Conservation (phyloP, 2,888 invertebrate genomes). For the Pollenia angustigena region DNA sequence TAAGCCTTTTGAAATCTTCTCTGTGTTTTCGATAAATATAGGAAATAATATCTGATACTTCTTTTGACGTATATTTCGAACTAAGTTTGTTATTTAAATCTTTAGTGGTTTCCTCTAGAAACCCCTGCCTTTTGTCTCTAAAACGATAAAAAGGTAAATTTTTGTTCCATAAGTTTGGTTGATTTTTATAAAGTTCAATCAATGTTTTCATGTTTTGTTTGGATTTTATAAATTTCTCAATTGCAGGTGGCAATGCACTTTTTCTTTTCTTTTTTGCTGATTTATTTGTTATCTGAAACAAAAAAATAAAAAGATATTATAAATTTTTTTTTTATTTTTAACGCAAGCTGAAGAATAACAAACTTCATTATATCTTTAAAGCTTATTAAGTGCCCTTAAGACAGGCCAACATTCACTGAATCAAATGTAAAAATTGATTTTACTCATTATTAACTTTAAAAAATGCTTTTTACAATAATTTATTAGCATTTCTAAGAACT, state of each 20-base stretch:
- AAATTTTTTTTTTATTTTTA: no score
- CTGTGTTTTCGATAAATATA: conserved; percentile 55
- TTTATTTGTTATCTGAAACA: conserved; percentile 45
- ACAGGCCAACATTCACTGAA: no score
- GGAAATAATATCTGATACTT: conserved; percentile 56
- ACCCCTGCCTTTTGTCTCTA: conserved; percentile 57
- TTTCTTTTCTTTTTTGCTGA: conserved; percentile 35
- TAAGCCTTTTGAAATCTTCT: conserved; percentile 50
- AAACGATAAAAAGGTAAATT: conserved; percentile 50
- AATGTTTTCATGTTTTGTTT: conserved; percentile 56
- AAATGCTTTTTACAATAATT: no score
- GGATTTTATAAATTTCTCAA: conserved; percentile 58
- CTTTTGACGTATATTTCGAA: conserved; percentile 28
- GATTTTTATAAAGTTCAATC: conserved; percentile 64
- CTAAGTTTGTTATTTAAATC: conserved; percentile 53
- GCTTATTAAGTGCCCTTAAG: no score
- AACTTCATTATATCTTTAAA: no score
- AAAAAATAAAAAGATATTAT: background rate
- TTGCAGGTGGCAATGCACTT: conserved; percentile 26
- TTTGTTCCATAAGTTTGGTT: conserved; percentile 67
- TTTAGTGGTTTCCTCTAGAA: conserved; percentile 54
- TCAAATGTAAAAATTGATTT: no score
- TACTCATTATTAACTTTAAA: no score
- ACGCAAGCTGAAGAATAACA: no score
- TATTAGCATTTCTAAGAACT: background rate